Evolutionary conservation across 2,888 invertebrate species (phyloP).

Genomic region (Andrena dorsata): DNA sequence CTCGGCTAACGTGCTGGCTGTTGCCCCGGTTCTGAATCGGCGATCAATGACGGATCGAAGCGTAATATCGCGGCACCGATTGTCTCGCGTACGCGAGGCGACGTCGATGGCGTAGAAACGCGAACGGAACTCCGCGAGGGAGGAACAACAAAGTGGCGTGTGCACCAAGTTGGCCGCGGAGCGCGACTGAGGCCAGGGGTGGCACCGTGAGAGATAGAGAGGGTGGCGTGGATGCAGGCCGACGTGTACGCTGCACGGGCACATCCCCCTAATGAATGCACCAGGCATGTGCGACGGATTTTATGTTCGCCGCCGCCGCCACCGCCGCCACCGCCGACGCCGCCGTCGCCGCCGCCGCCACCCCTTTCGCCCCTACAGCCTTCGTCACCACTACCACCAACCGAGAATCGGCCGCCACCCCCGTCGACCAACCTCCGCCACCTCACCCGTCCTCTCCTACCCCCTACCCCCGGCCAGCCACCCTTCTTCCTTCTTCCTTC

Average conservation of each 20-base stretch:
- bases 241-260: slow-evolving; percentile 83
- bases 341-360: slow-evolving; percentile 48
- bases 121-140: slow-evolving; percentile 48
- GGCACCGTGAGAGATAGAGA: slow-evolving; percentile 71
- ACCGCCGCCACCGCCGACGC: slow-evolving; percentile 62
- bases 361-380: slow-evolving; percentile 61
- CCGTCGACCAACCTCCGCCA: slow-evolving; percentile 69
- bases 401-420: slow-evolving; percentile 70
- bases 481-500: slow-evolving; percentile 43
- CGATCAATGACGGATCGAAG: slow-evolving; percentile 34
- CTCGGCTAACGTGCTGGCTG: neutral
- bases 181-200: slow-evolving; percentile 76
- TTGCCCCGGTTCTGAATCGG: neutral
- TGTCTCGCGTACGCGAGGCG: slow-evolving; percentile 53
- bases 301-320: slow-evolving; percentile 81
- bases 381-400: slow-evolving; percentile 65
- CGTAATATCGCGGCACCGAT: slow-evolving; percentile 49
- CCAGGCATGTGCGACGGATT: slow-evolving; percentile 85
- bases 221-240: slow-evolving; percentile 79
- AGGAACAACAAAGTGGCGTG: slow-evolving; percentile 70
- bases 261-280: slow-evolving; percentile 84
- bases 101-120: slow-evolving; percentile 39
- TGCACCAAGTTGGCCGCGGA: slow-evolving; percentile 73
- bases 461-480: slow-evolving; percentile 27
- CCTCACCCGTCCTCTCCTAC: slow-evolving; percentile 56